Base-by-base conservation (phyloP, 1,140 invertebrate species). In the Monochamus saltuarius region DNA sequence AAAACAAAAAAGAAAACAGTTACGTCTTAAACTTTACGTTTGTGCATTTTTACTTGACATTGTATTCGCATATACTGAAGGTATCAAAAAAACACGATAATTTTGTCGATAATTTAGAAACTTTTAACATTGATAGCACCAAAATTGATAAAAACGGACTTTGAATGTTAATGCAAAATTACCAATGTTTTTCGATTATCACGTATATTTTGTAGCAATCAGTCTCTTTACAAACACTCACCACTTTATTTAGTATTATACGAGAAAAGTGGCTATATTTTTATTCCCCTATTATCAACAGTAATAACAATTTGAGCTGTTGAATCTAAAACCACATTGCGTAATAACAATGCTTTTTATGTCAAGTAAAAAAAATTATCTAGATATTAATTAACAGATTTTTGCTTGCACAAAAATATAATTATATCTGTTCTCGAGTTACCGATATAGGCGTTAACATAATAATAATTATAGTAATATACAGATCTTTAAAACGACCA, bases 301-400 rank as follows among this genome's bases (percentile, higher is more conserved):
- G 45, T 42, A 56, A 36, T 45, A 56, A 56, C 53, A 56, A 29
- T 56, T 56, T 56, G 39, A 56, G 39, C 53, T 45, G 11, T 14
- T 22, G 19, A 45, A 34, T 9, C 53, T 16, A 13, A 9, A 46
- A 46, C 43, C 16, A 1, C 22, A 16, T 17, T 14, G 2, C 14
- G 43, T 14, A 14, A 46, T 17, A 11, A 46, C 16, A 13, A 42
- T 42, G 16, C 39, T 10, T 7, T n/a, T n/a, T 42, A 16, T 42
- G n/a, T 16, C 39, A 16, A 42, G 16, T 13, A 42, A 42, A 16
- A 13, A 42, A 42, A 42, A 13, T 8, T 42, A n/a, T 42, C 16
- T 42, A 16, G 39, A n/a, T 29, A 29, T 29, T 29, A 29, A 29
- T 29, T 29, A 29, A 16, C 9, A 42, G 39, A n/a, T 42, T n/a